Evolutionary conservation across 2,888 invertebrate species (phyloP), one percentile per base, ranked within the genome.

Genomic region (Smittia sp.): DNA sequence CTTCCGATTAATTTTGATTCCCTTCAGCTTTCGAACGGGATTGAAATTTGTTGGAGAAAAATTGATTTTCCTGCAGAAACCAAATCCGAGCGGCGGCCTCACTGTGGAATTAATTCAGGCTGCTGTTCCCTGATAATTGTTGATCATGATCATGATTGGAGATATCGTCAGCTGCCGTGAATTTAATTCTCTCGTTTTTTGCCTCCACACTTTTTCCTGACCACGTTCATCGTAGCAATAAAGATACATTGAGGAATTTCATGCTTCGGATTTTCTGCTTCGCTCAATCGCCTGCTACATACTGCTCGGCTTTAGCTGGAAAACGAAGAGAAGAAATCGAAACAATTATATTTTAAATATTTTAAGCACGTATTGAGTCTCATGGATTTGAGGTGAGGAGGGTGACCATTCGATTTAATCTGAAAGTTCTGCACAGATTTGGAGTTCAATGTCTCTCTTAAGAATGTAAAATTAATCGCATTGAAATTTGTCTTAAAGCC

Each of bases 321-420:
- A n/a, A n/a, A 6, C 32, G 66, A 39, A 1, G 20, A 46, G 9
- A 25, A 25, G 69, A 22, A 70, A 52, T 25, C 24, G 46, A 70
- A 70, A 52, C 69, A 70, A 70, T 70, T 70, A 54, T 27, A 54
- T 54, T 70, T 70, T 70, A 70, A 70, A 70, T 52, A 70, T 70
- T 70, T 70, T 70, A 25, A 70, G 52, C 69, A 70, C 69, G 69
- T 70, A 58, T 20, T 22, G 18, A 22, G 58, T 58, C 20, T 58
- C 58, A 22, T 58, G 58, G 58, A 58, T 58, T 58, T 18, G 58
- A 7, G 58, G 22, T 22, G 18, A 18, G 3, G 18, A n/a, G 58
- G 46, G n/a, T 46, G 46, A 39, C 38, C 68, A 68, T 68, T 18
- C 20, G 58, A 58, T 6, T 58, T 18, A 46, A 11, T 46, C n/a